A percentile compares a stretch with the other conserved stretches of the same genome.
Conservation (phyloP, 2,113 vertebrate species). For the Prunella fulvescens region DNA sequence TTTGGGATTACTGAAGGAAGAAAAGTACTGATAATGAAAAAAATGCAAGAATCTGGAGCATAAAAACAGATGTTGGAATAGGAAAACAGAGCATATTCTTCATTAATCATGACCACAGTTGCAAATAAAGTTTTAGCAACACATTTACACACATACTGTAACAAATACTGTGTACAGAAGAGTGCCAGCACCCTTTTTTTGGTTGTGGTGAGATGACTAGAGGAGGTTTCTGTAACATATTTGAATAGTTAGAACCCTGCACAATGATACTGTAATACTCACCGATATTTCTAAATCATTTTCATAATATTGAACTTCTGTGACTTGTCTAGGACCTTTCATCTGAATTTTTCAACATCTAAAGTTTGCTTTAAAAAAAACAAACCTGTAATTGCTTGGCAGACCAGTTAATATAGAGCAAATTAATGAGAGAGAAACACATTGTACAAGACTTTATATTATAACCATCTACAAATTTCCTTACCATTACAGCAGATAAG, state of each 20-base stretch:
- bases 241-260: background rate
- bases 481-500: background rate
- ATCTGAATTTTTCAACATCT: background rate
- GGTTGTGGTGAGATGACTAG: background rate
- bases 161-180: fast-evolving
- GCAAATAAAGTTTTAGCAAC: background rate
- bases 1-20: background rate
- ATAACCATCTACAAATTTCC: background rate
- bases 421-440: background rate
- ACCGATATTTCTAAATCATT: background rate
- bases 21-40: background rate
- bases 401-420: background rate
- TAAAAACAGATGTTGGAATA: background rate
- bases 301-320: background rate
- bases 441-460: background rate
- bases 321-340: background rate
- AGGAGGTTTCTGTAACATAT: background rate
- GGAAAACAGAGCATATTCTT: background rate
- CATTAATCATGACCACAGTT: background rate
- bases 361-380: background rate
- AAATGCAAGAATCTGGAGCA: background rate
- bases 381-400: background rate
- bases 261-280: background rate
- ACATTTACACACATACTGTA: background rate
- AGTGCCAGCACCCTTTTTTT: background rate